Evolutionary conservation across 2,888 invertebrate species (phyloP), one percentile per base, ranked within the genome.

Genomic region (Seira ritae): DNA sequence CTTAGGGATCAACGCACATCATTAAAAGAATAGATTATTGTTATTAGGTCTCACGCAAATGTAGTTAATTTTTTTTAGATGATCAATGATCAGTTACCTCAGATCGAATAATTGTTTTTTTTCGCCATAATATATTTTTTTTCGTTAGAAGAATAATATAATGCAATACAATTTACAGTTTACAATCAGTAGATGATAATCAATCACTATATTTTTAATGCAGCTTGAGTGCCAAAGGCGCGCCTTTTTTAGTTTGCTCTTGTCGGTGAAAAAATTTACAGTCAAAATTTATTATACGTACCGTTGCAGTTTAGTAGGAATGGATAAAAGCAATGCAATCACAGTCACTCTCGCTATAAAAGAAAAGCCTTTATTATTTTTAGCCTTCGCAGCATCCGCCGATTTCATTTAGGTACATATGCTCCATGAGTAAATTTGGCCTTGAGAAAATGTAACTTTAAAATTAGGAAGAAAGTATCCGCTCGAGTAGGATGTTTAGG

Each of bases 221-320:
- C 62, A 62, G 62, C 62, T 62, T n/a, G 50, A 62, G 62, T 62
- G 62, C 62, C 62, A 62, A 62, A 62, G 1, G 22, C n/a, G 22
- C 62, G n/a, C 62, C 10, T 3, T 20, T 62, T 62, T 20, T 62
- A 8, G 19, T n/a, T 62, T 62, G 62, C 31, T 62, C 62, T 2
- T 50, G 3, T 4, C 8, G 8, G 8, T 62, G 20, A n/a, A 22
- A 8, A n/a, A n/a, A n/a, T n/a, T n/a, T n/a, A n/a, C n/a, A 62
- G 62, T 22, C 62, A 62, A 62, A 62, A 62, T 55, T 62, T 62
- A n/a, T n/a, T n/a, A 62, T 62, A 62, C 62, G 62, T 62, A 62
- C 62, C 62, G 20, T 62, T 62, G 62, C n/a, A 62, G 62, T 20
- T 3, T 62, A 60, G 62, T 62, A n/a, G 20, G 10, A 20, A 62